Conservation (phyloP, 2,797 vertebrate species). For the Mionectes olivaceus region DNA sequence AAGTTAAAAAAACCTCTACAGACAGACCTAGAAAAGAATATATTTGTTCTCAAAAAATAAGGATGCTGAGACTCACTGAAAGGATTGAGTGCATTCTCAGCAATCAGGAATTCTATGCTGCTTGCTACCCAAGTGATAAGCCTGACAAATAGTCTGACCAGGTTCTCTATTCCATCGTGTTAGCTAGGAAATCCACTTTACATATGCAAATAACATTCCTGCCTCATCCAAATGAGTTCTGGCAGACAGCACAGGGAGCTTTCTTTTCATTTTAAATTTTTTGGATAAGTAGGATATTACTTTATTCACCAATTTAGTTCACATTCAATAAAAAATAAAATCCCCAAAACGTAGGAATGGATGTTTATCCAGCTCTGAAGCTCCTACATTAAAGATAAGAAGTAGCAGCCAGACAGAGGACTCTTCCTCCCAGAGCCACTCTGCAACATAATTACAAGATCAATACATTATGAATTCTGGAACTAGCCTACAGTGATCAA, state of each 20-base stretch:
- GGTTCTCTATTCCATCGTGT: not conserved
- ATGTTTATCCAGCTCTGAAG: not conserved
- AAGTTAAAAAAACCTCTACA: not conserved
- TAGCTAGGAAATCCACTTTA: conserved; percentile 17
- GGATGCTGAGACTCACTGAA: not conserved
- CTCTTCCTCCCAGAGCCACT: not conserved
- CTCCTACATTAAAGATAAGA: conserved; percentile 34
- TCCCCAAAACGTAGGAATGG: not conserved
- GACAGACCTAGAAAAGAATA: not conserved
- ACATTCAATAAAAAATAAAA: not conserved
- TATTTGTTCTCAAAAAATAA: not conserved
- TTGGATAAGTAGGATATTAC: not conserved
- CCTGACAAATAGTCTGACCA: not conserved
- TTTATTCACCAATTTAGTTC: not conserved
- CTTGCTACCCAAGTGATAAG: not conserved
- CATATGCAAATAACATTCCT: not conserved
- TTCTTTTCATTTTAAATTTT: not conserved
- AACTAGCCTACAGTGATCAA: conserved; percentile 20
- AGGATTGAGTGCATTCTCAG: not conserved
- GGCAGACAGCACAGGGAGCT: not conserved
- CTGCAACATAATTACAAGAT: conserved; percentile 24
- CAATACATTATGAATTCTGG: conserved; percentile 28
- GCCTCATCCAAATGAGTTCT: not conserved
- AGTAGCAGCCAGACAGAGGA: not conserved
- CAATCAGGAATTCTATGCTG: conserved; percentile 1